Evolutionary conservation across 2,797 vertebrate species (phyloP).

Genomic region (Potorous gilbertii): DNA sequence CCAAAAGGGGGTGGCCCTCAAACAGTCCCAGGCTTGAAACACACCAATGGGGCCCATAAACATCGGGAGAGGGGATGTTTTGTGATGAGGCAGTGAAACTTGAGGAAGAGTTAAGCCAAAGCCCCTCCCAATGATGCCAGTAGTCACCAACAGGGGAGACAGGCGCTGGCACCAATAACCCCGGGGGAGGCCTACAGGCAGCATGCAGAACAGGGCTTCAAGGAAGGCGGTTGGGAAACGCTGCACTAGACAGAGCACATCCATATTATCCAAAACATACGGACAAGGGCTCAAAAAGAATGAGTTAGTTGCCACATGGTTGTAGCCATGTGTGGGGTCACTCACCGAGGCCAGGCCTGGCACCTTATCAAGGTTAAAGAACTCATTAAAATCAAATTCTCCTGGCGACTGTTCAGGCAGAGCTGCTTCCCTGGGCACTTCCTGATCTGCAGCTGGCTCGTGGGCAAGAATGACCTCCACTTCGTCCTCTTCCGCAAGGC

Average conservation of each 20-base stretch:
- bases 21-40: neutral
- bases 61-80: neutral
- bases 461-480: conserved; percentile 81
- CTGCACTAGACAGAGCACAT: neutral
- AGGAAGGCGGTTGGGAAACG: neutral
- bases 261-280: neutral
- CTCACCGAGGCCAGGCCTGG: conserved; percentile 98
- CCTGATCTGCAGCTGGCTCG: conserved; percentile 92
- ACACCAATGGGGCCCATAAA: neutral
- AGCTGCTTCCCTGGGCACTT: conserved; percentile 92
- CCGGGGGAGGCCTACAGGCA: neutral
- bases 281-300: neutral
- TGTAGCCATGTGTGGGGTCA: conserved; percentile 68
- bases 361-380: conserved; percentile 99
- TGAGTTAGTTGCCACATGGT: neutral
- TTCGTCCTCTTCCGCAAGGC: conserved; percentile 89
- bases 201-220: neutral
- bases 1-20: neutral
- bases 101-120: neutral
- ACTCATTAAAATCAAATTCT: conserved; percentile 99
- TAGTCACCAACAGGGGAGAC: neutral
- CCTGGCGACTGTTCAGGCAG: conserved; percentile 92
- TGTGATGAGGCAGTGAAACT: neutral
- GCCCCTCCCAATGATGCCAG: neutral
- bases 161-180: neutral